Evolutionary conservation across 2,113 vertebrate genomes (phyloP).

Genomic region (Sphyrna mokarran): DNA sequence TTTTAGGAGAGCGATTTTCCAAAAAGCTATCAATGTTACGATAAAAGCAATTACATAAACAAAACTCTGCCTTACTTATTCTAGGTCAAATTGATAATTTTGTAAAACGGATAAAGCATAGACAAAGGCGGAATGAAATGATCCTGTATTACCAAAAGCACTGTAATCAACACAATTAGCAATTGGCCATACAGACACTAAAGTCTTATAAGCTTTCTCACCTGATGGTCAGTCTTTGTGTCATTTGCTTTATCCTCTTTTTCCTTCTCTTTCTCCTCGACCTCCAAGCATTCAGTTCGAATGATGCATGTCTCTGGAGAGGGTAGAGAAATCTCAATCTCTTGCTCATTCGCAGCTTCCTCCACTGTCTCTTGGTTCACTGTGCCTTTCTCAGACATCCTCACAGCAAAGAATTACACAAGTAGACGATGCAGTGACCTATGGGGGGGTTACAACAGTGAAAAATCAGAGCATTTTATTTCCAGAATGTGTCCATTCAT

Average conservation of each 20-base stretch:
- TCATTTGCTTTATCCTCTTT: slow-evolving; percentile 60
- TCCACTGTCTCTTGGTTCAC: slow-evolving; percentile 52
- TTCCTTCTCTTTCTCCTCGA: slow-evolving; percentile 51
- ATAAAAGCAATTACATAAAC: not conserved
- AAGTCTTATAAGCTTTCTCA: slow-evolving; percentile 42
- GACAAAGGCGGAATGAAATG: not conserved
- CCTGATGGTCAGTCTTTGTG: slow-evolving; percentile 58
- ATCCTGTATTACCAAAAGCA: not conserved
- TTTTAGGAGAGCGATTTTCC: not conserved
- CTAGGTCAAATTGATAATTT: not conserved
- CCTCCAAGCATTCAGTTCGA: slow-evolving; percentile 56
- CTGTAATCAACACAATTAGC: not conserved
- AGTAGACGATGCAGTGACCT: slow-evolving; percentile 54
- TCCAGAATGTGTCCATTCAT: not conserved
- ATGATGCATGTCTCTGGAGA: slow-evolving; percentile 61
- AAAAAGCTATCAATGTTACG: not conserved
- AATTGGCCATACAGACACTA: not conserved
- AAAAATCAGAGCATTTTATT: slow-evolving; percentile 35
- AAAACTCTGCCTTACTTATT: not conserved
- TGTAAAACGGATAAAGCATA: not conserved
- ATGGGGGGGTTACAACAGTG: slow-evolving; percentile 48
- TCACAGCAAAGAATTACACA: slow-evolving; percentile 58
- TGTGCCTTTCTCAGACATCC: slow-evolving; percentile 69
- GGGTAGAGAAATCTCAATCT: slow-evolving; percentile 43
- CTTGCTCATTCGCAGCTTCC: slow-evolving; percentile 53